These are phyloP conservation scores for Potamarius usumacintae DNA, from an alignment of 2,113 vertebrate species.

Conservation along the genomic window DNA sequence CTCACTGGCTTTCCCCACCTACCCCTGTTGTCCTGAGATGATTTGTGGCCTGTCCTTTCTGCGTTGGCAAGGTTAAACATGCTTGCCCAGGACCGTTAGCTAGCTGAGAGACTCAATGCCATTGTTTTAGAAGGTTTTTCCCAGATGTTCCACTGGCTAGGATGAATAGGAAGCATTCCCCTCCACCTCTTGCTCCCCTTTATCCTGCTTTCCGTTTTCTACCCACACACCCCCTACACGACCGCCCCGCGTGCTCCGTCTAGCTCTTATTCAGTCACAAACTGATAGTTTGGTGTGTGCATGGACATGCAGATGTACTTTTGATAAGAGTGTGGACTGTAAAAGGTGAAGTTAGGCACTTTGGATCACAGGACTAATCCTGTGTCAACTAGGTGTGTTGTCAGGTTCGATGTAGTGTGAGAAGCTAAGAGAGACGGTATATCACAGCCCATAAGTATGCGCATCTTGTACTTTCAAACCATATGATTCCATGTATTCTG, in stretches of 20 bases:
- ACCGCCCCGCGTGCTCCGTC: constrained; percentile 11
- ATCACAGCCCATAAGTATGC: background rate
- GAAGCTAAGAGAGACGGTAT: background rate
- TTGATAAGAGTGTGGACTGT: background rate
- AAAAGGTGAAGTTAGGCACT: background rate
- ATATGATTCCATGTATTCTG: background rate
- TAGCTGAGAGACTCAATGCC: constrained; percentile 66
- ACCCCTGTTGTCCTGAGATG: constrained; percentile 73
- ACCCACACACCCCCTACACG: constrained; percentile 62
- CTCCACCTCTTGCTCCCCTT: constrained; percentile 58
- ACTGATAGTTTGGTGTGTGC: background rate
- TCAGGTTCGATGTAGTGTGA: background rate
- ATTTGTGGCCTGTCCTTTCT: constrained; percentile 91
- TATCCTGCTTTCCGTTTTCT: constrained; percentile 57
- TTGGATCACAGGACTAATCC: background rate
- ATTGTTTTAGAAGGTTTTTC: constrained; percentile 78
- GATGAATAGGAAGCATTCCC: constrained; percentile 72
- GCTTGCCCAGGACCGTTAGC: constrained; percentile 76
- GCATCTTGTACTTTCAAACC: background rate
- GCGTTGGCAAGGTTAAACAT: constrained; percentile 78
- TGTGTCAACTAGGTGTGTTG: background rate
- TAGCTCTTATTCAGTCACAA: background rate
- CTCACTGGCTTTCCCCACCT: constrained; percentile 37
- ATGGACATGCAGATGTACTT: background rate
- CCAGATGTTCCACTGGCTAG: constrained; percentile 76